A percentile compares a stretch with the other conserved stretches of the same genome.
phyloP scores from a whole-genome alignment of 2,113 vertebrate genomes.

The Pachypanchax playfairii region DNA sequence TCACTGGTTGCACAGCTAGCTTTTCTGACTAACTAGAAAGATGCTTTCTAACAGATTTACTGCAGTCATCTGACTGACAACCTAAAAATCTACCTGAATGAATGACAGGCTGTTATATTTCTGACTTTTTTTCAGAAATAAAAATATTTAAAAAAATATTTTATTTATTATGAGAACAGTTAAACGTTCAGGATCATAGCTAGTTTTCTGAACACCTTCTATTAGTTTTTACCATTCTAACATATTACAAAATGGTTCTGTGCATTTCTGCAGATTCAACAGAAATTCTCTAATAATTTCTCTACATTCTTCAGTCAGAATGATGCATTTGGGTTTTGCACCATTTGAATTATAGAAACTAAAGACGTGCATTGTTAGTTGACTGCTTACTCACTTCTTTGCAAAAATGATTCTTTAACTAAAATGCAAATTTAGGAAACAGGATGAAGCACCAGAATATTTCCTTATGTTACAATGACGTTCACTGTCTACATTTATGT shows the following conservation, averaged over 20 bases:
- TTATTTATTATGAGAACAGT: no score
- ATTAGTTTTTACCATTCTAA: no score
- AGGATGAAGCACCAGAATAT: no score
- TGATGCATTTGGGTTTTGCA: background rate
- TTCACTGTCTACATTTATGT: background rate
- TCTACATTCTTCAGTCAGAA: background rate
- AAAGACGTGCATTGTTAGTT: no score
- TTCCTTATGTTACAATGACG: background rate
- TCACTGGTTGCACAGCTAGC: constrained; percentile 21
- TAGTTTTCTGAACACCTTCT: no score
- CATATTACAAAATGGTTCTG: no score
- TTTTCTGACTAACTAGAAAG: constrained; percentile 16
- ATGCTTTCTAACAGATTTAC: constrained; percentile 20
- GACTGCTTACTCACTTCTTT: no score
- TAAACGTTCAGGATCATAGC: no score
- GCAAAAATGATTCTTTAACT: no score
- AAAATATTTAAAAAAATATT: background rate
- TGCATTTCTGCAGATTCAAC: no score
- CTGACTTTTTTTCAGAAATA: background rate
- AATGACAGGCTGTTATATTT: background rate
- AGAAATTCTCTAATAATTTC: no score
- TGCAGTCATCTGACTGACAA: constrained; percentile 12
- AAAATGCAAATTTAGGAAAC: no score
- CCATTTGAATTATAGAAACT: background rate
- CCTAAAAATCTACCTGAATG: background rate